A percentile compares a stretch with the other conserved stretches of the same genome.
phyloP scores from a whole-genome alignment of 2,113 vertebrate species.

The Brachionichthys hirsutus region DNA sequence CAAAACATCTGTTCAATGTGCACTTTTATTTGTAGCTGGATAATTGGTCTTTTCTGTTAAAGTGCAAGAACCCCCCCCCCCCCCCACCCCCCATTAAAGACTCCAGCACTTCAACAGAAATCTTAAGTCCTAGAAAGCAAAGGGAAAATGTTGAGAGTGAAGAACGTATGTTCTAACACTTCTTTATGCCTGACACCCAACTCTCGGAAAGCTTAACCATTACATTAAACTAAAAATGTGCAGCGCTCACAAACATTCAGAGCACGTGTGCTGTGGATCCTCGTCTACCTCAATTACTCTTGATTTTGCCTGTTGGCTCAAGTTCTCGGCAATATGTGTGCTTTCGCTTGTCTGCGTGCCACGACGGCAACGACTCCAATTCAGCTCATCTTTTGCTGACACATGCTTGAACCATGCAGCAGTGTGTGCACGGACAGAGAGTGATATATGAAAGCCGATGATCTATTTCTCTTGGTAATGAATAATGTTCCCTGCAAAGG shows the following conservation, averaged over 20 bases:
- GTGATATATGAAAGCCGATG: constrained; percentile 3
- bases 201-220: constrained; percentile 17
- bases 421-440: constrained; percentile 7
- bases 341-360: constrained; percentile 35
- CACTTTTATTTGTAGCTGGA: constrained; percentile 13
- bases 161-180: constrained; percentile 24
- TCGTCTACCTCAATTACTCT: constrained; percentile 46
- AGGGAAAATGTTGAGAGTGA: constrained; percentile 43
- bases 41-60: constrained; percentile 11
- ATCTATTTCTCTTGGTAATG: no score
- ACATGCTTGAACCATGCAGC: constrained; percentile 31
- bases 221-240: constrained; percentile 16
- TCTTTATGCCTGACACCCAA: constrained; percentile 30
- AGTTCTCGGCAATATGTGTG: constrained; percentile 39
- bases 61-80: no score
- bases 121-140: constrained; percentile 39
- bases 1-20: background rate
- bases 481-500: no score
- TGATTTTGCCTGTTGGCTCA: constrained; percentile 40
- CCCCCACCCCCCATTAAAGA: no score
- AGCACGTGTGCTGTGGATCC: constrained; percentile 28
- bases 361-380: constrained; percentile 30
- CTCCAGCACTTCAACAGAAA: constrained; percentile 27
- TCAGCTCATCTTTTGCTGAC: constrained; percentile 52
- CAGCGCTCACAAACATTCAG: constrained; percentile 4